These are phyloP conservation scores for Brevimyrus niger DNA, from an alignment of 2,113 vertebrate species.

Conservation along the genomic window DNA sequence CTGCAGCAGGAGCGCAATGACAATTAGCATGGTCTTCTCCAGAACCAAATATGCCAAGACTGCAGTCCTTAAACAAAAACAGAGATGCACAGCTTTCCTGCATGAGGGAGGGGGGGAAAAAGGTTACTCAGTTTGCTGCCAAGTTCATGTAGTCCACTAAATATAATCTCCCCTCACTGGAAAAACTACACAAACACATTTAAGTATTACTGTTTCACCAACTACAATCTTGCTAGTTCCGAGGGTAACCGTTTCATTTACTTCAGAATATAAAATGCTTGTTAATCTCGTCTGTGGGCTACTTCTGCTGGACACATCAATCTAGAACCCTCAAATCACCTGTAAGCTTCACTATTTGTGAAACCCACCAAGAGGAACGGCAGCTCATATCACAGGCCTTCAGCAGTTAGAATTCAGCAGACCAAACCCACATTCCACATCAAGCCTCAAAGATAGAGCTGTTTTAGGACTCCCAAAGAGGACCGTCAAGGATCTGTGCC, in stretches of 20 bases:
- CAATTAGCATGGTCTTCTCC: neutral
- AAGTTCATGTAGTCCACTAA: neutral
- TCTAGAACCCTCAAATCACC: neutral
- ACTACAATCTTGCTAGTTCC: neutral
- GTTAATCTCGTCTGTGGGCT: neutral
- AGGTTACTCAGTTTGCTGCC: neutral
- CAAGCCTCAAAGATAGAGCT: neutral
- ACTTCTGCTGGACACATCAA: neutral
- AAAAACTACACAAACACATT: neutral
- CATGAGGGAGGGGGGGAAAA: neutral
- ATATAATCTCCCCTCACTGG: neutral
- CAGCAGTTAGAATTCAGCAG: neutral
- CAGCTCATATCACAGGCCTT: neutral
- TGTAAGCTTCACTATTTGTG: neutral
- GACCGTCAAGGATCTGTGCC: neutral
- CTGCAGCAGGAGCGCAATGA: neutral
- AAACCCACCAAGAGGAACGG: neutral
- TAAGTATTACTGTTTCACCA: neutral
- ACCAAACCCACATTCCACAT: neutral
- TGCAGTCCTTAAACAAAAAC: neutral
- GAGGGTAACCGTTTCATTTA: neutral
- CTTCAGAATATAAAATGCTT: neutral
- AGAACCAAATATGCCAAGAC: neutral
- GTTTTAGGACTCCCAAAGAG: neutral
- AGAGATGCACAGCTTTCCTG: neutral